phyloP scores from a whole-genome alignment of 23 tunicate species.

The Botrylloides violaceus region DNA sequence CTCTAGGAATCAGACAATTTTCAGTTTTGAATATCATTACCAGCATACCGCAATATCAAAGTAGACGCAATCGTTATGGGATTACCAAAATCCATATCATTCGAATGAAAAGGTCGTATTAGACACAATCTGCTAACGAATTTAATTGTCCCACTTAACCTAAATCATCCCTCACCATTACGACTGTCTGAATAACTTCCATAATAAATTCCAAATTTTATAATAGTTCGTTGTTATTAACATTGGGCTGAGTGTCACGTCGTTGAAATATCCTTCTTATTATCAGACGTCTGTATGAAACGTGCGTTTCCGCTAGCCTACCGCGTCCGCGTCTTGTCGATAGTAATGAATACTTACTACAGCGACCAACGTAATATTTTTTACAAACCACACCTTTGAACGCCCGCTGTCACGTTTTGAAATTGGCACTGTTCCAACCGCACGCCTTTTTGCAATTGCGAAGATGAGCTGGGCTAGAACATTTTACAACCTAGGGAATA shows the following conservation, averaged over 20 bases:
- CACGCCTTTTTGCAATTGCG: not conserved
- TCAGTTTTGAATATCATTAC: not conserved
- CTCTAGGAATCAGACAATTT: too few relatives aligned
- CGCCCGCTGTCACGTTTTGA: not conserved
- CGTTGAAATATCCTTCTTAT: not conserved
- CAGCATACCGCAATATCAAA: too few relatives aligned
- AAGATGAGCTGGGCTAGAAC: not conserved
- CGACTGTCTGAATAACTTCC: not conserved
- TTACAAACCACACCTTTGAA: not conserved
- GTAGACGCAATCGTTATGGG: too few relatives aligned
- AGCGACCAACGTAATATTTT: not conserved
- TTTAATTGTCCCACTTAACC: not conserved
- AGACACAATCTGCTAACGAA: not conserved
- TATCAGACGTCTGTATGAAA: not conserved
- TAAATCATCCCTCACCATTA: not conserved
- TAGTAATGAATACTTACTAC: not conserved
- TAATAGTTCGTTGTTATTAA: not conserved
- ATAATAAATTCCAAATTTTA: not conserved
- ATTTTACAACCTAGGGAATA: too few relatives aligned
- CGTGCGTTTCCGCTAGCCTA: not conserved
- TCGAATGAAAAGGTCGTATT: not conserved
- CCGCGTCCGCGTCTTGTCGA: not conserved
- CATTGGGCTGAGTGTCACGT: too few relatives aligned
- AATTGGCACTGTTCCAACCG: not conserved
- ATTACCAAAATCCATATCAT: too few relatives aligned